Conservation (phyloP, 2,888 invertebrate genomes). For the Rhamphomyia laevipes region DNA sequence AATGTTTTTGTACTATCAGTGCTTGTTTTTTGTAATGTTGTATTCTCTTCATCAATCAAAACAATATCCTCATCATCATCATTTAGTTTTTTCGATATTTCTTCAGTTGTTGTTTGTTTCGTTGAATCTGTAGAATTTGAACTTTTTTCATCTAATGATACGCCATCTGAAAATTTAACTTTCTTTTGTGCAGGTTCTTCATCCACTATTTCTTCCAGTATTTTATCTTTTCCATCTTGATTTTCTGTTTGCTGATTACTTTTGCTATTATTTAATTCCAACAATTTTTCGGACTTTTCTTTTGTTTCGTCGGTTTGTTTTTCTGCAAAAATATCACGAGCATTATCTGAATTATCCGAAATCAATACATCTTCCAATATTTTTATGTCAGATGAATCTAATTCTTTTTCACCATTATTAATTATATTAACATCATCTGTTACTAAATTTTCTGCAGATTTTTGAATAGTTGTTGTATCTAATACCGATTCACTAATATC, state of each 20-base stretch:
- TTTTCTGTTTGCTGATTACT: neutral
- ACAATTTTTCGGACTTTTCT: neutral
- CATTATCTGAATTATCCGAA: slow-evolving; percentile 31
- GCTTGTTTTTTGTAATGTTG: neutral
- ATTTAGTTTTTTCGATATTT: neutral
- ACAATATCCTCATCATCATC: slow-evolving; percentile 5
- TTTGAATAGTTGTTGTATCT: neutral
- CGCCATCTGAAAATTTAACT: neutral
- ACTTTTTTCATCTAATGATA: slow-evolving; percentile 6
- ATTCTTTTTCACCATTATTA: slow-evolving; percentile 1
- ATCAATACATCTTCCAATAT: slow-evolving; percentile 11
- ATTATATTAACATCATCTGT: neutral
- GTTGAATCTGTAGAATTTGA: neutral
- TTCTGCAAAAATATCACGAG: slow-evolving; percentile 26
- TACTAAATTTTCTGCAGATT: neutral
- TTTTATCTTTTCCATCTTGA: slow-evolving; percentile 5
- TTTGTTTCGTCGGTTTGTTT: neutral
- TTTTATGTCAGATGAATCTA: slow-evolving; percentile 5
- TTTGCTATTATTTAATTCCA: slow-evolving; percentile 3
- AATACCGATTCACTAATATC: neutral
- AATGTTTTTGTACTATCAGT: neutral
- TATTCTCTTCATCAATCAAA: slow-evolving; percentile 2
- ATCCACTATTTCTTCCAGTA: neutral
- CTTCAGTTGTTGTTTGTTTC: neutral
- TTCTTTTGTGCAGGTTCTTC: neutral